Evolutionary conservation across 2,888 invertebrate genomes (phyloP).

Genomic region (Thalpophila matura): DNA sequence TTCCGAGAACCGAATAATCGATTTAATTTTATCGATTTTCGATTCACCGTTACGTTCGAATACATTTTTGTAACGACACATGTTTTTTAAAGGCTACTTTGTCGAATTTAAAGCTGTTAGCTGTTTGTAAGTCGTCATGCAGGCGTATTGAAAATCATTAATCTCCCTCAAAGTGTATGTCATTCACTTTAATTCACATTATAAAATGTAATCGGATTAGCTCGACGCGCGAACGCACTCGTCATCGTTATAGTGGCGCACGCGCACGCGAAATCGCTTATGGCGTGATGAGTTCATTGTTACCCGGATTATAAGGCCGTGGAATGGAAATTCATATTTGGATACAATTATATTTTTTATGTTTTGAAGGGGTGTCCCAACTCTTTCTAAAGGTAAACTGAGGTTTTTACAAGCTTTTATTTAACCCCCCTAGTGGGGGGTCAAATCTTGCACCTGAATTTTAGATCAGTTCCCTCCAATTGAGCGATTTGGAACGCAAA

Average conservation of each 20-base stretch:
- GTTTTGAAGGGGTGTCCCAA: not conserved
- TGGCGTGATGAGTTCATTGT: conserved; percentile 58
- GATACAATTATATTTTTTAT: not conserved
- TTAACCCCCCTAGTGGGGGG: too few relatives aligned
- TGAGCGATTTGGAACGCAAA: too few relatives aligned
- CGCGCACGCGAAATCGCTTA: conserved; percentile 62
- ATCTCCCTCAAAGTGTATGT: conserved; percentile 51
- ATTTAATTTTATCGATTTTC: conserved; percentile 8
- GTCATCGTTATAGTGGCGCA: conserved; percentile 47
- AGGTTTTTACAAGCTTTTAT: too few relatives aligned
- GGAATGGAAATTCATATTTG: conserved; percentile 38
- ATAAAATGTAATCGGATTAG: conserved; percentile 61
- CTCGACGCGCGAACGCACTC: conserved; percentile 30
- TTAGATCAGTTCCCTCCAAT: too few relatives aligned
- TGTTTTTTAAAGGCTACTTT: conserved; percentile 9
- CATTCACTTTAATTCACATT: conserved; percentile 61
- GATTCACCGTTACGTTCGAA: not conserved
- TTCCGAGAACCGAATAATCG: not conserved
- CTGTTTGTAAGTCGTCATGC: conserved; percentile 26
- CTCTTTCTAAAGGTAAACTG: too few relatives aligned
- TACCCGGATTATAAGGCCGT: conserved; percentile 34
- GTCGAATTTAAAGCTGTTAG: conserved; percentile 15
- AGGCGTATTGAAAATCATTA: conserved; percentile 32
- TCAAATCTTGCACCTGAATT: too few relatives aligned
- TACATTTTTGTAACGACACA: conserved; percentile 4